Evolutionary conservation across 2,113 vertebrate genomes (phyloP), one percentile per base, ranked within the genome.

Genomic region (Chloroceryle aenea): DNA sequence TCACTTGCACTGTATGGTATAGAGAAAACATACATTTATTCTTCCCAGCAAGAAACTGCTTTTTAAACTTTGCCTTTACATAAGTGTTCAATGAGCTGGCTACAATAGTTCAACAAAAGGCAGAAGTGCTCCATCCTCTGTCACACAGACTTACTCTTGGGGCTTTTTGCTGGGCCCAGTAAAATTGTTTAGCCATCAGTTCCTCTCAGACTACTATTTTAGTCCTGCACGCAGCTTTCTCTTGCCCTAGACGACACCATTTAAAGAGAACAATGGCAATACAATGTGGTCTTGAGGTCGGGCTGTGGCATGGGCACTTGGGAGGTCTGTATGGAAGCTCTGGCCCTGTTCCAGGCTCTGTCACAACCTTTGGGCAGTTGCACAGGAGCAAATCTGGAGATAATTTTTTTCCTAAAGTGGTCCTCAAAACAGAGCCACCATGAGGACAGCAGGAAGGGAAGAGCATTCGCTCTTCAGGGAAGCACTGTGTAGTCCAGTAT

Each of bases 271-370:
- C 7, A 2, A 21, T n/a, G 75, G 42, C 36, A 69, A 30, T 26
- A 36, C 40, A 42, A 30, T 45, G 56, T 47, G 26, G 42, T n/a
- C 66, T 64, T 85, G 58, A 82, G 58, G 38, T 59, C 52, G 69
- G 18, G 53, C 12, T 2, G 0, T 21, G 43, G 55, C 40, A 48
- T 0, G 0, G 26, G 10, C 42, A 38, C 29, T 10, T 72, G 34
- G n/a, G 48, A 71, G 42, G 42, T 72, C 72, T 0, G 0, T 21
- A 34, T 16, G 38, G 42, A 81, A 42, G 30, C 38, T 45, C 34
- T 74, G 67, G 42, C 38, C 8, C 16, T 4, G 6, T 19, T 78
- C 30, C 64, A 63, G 80, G 20, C 68, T n/a, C 72, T 64, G 53
- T 43, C 38, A 42, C 42, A 34, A 45, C 36, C 38, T 74, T 42